Conservation (phyloP, 2,797 vertebrate species). For the Pantherophis vulpinus region DNA sequence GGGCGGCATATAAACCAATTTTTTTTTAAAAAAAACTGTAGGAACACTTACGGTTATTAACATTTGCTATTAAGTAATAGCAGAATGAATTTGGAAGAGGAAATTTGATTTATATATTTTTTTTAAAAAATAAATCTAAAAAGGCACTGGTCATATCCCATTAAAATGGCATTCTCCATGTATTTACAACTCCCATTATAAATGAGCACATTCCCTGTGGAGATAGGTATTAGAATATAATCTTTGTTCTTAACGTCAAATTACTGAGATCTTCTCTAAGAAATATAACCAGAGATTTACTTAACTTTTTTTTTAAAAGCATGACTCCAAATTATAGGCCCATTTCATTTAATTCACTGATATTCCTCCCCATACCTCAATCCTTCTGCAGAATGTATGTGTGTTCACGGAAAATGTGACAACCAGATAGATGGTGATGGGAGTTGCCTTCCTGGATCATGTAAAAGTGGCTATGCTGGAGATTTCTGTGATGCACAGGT, state of each 20-base stretch:
- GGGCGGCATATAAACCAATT: too few species aligned
- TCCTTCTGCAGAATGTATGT: conserved; percentile 78
- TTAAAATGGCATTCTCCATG: neutral
- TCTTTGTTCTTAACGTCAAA: neutral
- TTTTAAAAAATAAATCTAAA: neutral
- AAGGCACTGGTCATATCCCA: neutral
- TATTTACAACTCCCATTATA: neutral
- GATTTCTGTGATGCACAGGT: conserved; percentile 77
- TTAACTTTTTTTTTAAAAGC: neutral
- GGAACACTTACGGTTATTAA: neutral
- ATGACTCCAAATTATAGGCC: fast-evolving
- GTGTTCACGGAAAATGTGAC: conserved; percentile 81
- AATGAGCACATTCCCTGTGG: neutral
- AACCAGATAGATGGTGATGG: conserved; percentile 78
- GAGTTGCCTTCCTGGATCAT: conserved; percentile 78
- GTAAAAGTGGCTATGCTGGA: conserved; percentile 74
- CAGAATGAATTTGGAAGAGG: neutral
- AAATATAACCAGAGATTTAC: neutral
- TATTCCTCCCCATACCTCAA: neutral
- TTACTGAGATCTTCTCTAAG: neutral
- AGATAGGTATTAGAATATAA: neutral
- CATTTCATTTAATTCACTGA: neutral
- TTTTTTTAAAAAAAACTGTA: neutral
- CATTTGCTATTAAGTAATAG: neutral
- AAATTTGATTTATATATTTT: neutral